Percentiles rank a stretch among this genome's conserved stretches.
Conservation (phyloP, 2,888 invertebrate genomes). For the Apamea anceps region DNA sequence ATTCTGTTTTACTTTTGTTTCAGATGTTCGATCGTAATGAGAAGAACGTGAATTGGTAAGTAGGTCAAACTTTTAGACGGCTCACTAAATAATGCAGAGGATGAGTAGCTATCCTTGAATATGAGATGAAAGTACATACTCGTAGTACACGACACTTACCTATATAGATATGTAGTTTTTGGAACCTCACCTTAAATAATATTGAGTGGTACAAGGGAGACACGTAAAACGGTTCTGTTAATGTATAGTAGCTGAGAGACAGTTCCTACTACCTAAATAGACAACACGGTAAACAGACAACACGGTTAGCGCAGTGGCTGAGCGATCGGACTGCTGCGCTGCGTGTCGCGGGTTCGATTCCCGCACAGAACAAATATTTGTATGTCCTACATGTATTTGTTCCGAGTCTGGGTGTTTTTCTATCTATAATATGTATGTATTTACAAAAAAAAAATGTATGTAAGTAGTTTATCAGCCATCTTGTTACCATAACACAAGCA, state of each 20-base stretch:
- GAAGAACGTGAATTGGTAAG: slow-evolving; percentile 65
- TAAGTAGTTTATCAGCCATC: no score
- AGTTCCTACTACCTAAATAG: not conserved
- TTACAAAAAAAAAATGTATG: no score
- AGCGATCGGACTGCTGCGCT: no score
- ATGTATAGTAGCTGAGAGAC: not conserved
- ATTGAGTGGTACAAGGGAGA: not conserved
- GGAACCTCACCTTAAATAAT: not conserved
- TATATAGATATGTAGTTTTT: no score
- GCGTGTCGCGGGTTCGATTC: no score
- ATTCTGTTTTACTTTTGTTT: slow-evolving; percentile 60
- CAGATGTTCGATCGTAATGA: slow-evolving; percentile 60
- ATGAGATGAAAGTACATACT: slow-evolving; percentile 4
- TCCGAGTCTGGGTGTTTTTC: no score
- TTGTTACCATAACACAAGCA: no score
- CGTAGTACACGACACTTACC: not conserved
- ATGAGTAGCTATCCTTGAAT: slow-evolving; percentile 25
- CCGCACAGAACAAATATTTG: no score
- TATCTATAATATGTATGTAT: no score
- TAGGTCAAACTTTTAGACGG: slow-evolving; percentile 45
- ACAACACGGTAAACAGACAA: no score
- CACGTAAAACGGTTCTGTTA: not conserved
- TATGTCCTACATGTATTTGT: no score
- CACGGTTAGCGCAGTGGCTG: no score
- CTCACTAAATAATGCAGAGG: slow-evolving; percentile 44